A percentile compares a stretch with the other conserved stretches of the same genome.
Conservation (phyloP, 2,797 vertebrate genomes). For the Harpagifer antarcticus region DNA sequence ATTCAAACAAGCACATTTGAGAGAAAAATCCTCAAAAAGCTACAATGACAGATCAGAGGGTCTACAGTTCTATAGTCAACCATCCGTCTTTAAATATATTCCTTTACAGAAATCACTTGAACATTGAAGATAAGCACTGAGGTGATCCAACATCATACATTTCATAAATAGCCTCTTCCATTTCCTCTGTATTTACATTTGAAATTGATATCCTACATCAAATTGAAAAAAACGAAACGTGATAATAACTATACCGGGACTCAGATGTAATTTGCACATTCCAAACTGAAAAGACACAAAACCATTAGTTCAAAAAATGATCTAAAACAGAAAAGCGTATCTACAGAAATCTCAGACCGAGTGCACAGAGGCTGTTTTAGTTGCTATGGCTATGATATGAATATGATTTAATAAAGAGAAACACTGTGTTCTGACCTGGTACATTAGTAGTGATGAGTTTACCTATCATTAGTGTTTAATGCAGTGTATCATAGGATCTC, state of each 20-base stretch:
- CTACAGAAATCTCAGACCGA: conserved; percentile 18
- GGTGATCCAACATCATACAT: conserved; percentile 37
- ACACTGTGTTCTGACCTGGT: conserved; percentile 23
- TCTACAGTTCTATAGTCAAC: not conserved
- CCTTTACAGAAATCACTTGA: conserved; percentile 26
- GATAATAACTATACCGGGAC: conserved; percentile 5
- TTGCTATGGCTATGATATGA: conserved; percentile 18
- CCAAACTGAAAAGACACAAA: conserved; percentile 19
- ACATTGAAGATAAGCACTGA: conserved; percentile 37
- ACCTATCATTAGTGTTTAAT: conserved; percentile 6
- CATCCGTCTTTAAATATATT: conserved; percentile 24
- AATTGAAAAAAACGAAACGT: not conserved
- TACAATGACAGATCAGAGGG: conserved; percentile 19
- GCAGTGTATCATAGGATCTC: conserved; percentile 1
- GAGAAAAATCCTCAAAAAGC: conserved; percentile 20
- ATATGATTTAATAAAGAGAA: conserved; percentile 12
- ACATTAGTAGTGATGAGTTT: conserved; percentile 6
- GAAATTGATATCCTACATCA: conserved; percentile 7
- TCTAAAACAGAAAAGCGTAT: not conserved
- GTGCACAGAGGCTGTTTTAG: not conserved
- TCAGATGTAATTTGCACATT: not conserved
- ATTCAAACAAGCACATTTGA: conserved; percentile 4
- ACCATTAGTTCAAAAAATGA: not conserved
- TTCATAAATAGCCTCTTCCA: conserved; percentile 26
- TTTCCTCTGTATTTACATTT: conserved; percentile 38